Evolutionary conservation across 2,888 invertebrate genomes (phyloP), one percentile per base, ranked within the genome.

Genomic region (Cephus nigrinus): DNA sequence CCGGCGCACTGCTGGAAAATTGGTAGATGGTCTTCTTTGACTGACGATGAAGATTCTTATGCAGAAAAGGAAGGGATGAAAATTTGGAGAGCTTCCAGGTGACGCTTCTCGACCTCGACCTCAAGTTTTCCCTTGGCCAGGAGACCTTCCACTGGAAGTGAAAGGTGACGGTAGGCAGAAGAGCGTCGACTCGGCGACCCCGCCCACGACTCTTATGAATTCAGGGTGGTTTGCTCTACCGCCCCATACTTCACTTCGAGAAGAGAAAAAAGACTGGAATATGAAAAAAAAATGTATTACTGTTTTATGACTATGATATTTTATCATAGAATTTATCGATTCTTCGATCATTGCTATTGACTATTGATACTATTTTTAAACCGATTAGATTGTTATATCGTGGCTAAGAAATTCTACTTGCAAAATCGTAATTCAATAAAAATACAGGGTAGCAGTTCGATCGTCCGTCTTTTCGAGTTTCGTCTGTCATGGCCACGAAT

Each of bases 401-500:
- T 55, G 55, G 55, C 55, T 55, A 9, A 23, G 55, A 55, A 55
- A 55, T 55, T 55, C 9, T 23, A 55, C 55, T 55, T 23, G 55
- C 23, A 55, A 23, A 23, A 55, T 55, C 9, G 23, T 55, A 55
- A 55, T 55, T 55, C 55, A 9, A 23, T 55, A 2, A 55, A 55
- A 55, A 55, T 55, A 23, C 23, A 23, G 55, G 23, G 55, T 23
- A 55, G 55, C 23, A 71, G 33, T 9, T 75, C 69, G 75, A 34
- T 32, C 35, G 32, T 72, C 71, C 31, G 69, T 81, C 79, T 75
- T 80, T 80, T 80, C 81, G 84, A 77, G 75, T 78, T 81, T 86
- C 86, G 83, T 86, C 84, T 86, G 86, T 86, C 86, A 86, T 82
- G 85, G 84, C 83, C 78, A 86, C 83, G 84, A 82, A 79, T 82